Evolutionary conservation across 2,113 vertebrate genomes (phyloP).

Genomic region (Triplophysa rosa): DNA sequence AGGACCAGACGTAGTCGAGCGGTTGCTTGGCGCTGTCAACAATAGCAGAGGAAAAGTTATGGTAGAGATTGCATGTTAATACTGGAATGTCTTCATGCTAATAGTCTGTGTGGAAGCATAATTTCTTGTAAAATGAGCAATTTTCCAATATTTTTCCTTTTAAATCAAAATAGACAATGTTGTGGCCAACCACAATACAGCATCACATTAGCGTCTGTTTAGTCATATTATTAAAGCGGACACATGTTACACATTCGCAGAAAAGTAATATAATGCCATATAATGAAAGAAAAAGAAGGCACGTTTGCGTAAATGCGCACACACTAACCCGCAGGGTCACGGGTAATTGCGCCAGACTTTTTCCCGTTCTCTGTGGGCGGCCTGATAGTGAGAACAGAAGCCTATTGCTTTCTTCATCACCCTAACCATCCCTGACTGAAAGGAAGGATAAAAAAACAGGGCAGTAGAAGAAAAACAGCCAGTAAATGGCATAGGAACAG

Average conservation of each 20-base stretch:
- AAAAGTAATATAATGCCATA: background rate
- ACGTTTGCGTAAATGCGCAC: background rate
- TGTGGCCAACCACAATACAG: background rate
- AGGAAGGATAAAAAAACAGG: conserved; percentile 44
- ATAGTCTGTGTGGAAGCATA: background rate
- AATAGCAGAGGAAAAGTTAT: background rate
- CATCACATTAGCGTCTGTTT: background rate
- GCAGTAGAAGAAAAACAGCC: conserved; percentile 32
- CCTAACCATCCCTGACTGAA: conserved; percentile 65
- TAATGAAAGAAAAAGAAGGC: background rate
- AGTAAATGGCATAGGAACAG: conserved; percentile 26
- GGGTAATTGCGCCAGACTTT: conserved; percentile 14
- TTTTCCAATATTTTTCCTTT: background rate
- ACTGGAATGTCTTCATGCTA: conserved; percentile 3
- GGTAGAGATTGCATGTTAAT: conserved; percentile 4
- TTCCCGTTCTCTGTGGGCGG: conserved; percentile 5
- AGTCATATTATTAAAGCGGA: background rate
- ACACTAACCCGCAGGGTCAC: conserved; percentile 1
- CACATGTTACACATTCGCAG: background rate
- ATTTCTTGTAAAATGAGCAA: background rate
- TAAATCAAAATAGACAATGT: conserved; percentile 25
- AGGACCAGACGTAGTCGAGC: background rate
- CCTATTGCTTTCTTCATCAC: conserved; percentile 52
- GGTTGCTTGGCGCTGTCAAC: background rate
- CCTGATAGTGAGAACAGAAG: conserved; percentile 40